Conservation (phyloP, 53 echinoderm and acorn worm genomes). For the Antedon mediterranea region DNA sequence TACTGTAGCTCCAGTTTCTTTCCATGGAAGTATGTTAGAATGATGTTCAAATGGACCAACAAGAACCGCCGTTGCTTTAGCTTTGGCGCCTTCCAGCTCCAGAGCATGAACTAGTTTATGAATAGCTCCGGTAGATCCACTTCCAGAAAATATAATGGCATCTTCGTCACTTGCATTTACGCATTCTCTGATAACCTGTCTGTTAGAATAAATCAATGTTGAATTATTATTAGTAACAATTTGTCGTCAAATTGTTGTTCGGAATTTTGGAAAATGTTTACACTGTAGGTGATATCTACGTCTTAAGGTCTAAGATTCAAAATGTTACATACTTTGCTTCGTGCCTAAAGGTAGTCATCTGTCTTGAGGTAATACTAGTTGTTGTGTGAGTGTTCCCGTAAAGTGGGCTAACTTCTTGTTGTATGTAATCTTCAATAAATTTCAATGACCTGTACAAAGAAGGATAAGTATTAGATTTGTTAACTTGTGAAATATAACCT, state of each 20-base stretch:
- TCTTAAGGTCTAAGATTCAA: no score
- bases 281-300: no score
- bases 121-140: slow-evolving; percentile 5
- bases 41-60: slow-evolving; percentile 93
- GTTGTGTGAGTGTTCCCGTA: slow-evolving; percentile 12
- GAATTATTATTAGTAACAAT: no score
- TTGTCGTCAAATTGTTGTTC: no score
- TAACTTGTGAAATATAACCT: not conserved
- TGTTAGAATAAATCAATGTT: slow-evolving; percentile 10
- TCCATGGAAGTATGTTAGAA: slow-evolving; percentile 94
- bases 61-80: slow-evolving; percentile 74
- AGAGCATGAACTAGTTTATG: slow-evolving; percentile 1
- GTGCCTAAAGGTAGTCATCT: slow-evolving; percentile 6
- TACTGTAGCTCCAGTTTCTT: slow-evolving; percentile 79
- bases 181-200: not conserved
- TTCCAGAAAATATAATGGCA: not conserved
- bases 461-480: not conserved
- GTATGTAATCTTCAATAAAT: slow-evolving; percentile 6
- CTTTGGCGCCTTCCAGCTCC: slow-evolving; percentile 29
- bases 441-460: slow-evolving; percentile 2
- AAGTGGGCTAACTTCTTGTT: not conserved
- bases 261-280: no score
- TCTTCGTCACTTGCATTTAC: slow-evolving; percentile 5
- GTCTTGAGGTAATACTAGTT: not conserved
- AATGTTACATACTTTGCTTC: slow-evolving; percentile 29